Percentiles rank a stretch among this genome's conserved stretches.
Evolutionary conservation across 2,113 vertebrate species (phyloP).

Genomic region (Clupea harengus): DNA sequence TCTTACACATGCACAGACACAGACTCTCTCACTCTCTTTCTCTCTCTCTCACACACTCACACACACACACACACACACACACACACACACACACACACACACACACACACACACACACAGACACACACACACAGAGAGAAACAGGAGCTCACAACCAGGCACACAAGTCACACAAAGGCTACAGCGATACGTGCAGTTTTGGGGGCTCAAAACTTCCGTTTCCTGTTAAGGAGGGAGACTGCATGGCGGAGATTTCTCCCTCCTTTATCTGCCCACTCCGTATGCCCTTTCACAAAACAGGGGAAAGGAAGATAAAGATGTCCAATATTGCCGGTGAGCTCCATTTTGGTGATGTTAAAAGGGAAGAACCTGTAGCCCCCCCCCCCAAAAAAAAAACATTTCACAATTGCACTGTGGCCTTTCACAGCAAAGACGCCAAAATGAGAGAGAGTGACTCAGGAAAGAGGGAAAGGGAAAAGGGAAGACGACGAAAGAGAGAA

Average conservation of each 20-base stretch:
- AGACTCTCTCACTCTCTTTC: background rate
- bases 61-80: background rate
- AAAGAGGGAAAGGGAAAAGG: background rate
- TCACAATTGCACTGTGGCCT: slow-evolving; percentile 26
- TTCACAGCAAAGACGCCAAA: slow-evolving; percentile 15
- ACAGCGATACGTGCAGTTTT: background rate
- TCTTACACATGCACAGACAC: slow-evolving; percentile 7
- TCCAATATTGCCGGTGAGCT: slow-evolving; percentile 33
- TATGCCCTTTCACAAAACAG: slow-evolving; percentile 35
- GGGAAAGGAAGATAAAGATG: slow-evolving; percentile 42
- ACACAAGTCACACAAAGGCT: background rate
- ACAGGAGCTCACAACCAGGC: background rate
- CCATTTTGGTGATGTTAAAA: slow-evolving; percentile 36
- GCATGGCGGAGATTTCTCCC: background rate
- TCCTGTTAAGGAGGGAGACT: background rate
- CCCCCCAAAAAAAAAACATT: slow-evolving; percentile 46
- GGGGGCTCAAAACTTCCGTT: background rate
- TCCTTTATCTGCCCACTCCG: slow-evolving; percentile 36
- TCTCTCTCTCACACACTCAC: background rate
- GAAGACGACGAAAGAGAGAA: background rate
- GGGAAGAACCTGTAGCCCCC: slow-evolving; percentile 41
- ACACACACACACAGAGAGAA: background rate
- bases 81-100: background rate
- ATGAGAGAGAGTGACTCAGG: background rate
- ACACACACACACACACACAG: background rate